Evolutionary conservation across 2,888 invertebrate species (phyloP), one percentile per base, ranked within the genome.

Genomic region (Dynastes grantii): DNA sequence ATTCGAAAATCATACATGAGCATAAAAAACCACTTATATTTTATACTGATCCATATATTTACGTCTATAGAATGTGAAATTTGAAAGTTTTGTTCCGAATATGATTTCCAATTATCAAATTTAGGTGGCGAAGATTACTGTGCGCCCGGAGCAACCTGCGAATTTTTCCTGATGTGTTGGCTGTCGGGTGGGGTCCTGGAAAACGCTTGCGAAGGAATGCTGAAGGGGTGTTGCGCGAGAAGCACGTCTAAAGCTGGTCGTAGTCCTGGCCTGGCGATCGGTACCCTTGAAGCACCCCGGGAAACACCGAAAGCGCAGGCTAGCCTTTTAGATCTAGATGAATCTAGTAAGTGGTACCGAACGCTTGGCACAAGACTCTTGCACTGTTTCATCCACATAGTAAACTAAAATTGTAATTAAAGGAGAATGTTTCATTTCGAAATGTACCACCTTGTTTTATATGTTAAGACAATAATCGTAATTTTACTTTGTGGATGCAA

Each of bases 111-210:
- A 76, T 68, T 68, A 58, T 40, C 64, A 29, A 76, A 64, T 53
- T 51, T 70, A 79, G 79, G 85, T 64, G 81, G 81, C 67, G 91
- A 91, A 83, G 90, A 91, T 77, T 89, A 90, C 82, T 95, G 95
- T 87, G 89, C 92, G 64, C 92, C 93, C 85, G 96, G 95, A 80
- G 94, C 95, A 77, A 94, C 93, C 82, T 97, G 97, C 89, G 96
- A 97, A 89, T 96, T 97, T 91, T 96, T 97, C 91, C 92, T 97
- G 86, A 93, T 95, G 89, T 97, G 97, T 90, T 97, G 97, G 97
- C 93, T 97, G 92, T 92, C 95, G 80, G 95, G 96, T 84, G 97
- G 97, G 80, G 91, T 96, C 79, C 91, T 97, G 86, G 96, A 96
- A 86, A 95, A 95, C 83, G 93, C 95, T 82, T 97, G 97, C 89